Percentiles rank a stretch among this genome's conserved stretches.
phyloP scores from a whole-genome alignment of 2,888 invertebrate species.

The Synergus laeviventris region DNA sequence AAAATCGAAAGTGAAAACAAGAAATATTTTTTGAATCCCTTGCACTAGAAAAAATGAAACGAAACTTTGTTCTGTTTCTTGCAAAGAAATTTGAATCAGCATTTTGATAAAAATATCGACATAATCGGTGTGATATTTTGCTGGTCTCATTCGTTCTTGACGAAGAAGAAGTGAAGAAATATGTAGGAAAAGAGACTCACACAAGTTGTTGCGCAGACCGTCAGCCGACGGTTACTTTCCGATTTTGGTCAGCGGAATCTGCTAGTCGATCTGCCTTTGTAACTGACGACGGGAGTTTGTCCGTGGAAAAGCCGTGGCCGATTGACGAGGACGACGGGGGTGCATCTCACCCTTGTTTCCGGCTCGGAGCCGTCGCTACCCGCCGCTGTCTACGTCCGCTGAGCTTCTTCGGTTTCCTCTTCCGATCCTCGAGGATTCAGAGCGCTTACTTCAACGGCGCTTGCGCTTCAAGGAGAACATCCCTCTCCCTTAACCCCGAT shows the following conservation, averaged over 20 bases:
- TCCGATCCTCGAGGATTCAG: constrained; percentile 68
- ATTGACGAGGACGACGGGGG: constrained; percentile 67
- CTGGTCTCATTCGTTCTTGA: background rate
- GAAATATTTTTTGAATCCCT: too few relatives aligned
- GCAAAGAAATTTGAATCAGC: too few relatives aligned
- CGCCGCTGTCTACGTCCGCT: constrained; percentile 67
- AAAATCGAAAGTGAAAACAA: too few relatives aligned
- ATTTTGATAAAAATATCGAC: too few relatives aligned
- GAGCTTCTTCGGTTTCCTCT: constrained; percentile 68
- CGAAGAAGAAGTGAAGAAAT: background rate
- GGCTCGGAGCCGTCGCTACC: constrained; percentile 71
- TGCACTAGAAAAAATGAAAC: too few relatives aligned
- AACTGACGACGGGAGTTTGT: constrained; percentile 63
- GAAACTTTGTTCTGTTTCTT: too few relatives aligned
- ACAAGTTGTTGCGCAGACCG: constrained; percentile 51
- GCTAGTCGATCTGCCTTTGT: constrained; percentile 59
- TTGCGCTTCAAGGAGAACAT: constrained; percentile 48
- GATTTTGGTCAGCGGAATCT: constrained; percentile 53
- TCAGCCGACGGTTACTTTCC: constrained; percentile 50
- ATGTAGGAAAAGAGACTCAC: constrained; percentile 45
- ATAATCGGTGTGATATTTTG: background rate
- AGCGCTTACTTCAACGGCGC: constrained; percentile 52
- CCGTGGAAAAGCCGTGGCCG: constrained; percentile 68
- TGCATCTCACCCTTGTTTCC: constrained; percentile 69
- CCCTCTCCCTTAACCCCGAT: constrained; percentile 44